Base-by-base conservation (phyloP, 2,888 invertebrate genomes). In the Stegana nigrithorax region DNA sequence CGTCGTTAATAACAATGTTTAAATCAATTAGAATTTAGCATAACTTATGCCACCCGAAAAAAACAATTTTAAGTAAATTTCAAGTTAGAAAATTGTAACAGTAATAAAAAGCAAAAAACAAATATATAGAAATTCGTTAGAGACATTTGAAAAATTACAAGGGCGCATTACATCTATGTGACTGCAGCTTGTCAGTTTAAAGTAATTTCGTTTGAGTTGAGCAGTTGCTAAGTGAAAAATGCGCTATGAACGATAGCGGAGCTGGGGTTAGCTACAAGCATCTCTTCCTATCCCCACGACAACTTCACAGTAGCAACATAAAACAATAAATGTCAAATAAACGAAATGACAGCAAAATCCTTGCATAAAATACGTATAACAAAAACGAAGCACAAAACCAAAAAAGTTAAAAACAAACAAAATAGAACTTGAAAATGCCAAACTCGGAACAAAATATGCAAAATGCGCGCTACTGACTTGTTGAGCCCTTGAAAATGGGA, bases 281-380 rank as follows among this genome's bases (percentile, higher is more conserved):
- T n/a, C n/a, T n/a, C n/a, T n/a, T n/a, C n/a, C n/a, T n/a, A n/a
- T n/a, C n/a, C n/a, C n/a, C n/a, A 7, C 36, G n/a, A 36, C 4
- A 3, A 2, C 12, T n/a, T 3, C 36, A 36, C 36, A 36, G 47
- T n/a, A 36, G n/a, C 32, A 60, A 51, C 59, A 51, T 60, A 42
- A 60, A 60, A 60, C 51, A 60, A 60, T 60, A 60, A 60, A 60
- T 60, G 59, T 51, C 59, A 60, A 60, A 60, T 39, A 51, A 39
- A 51, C 25, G 42, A 26, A 60, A 60, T 39, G 59, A 42, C 59
- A 60, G 27, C 29, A 58, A 58, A 45, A 44, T 58, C 58, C n/a
- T 42, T 32, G 57, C 7, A n/a, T 23, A 7, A 19, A 32, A 55
- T 36, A 36, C 12, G 21, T n/a, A 55, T 19, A 44, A 44, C 14